These are phyloP conservation scores for Siderastrea siderea DNA, from an alignment of 92 coral and sea anemone species.

Conservation along the genomic window DNA sequence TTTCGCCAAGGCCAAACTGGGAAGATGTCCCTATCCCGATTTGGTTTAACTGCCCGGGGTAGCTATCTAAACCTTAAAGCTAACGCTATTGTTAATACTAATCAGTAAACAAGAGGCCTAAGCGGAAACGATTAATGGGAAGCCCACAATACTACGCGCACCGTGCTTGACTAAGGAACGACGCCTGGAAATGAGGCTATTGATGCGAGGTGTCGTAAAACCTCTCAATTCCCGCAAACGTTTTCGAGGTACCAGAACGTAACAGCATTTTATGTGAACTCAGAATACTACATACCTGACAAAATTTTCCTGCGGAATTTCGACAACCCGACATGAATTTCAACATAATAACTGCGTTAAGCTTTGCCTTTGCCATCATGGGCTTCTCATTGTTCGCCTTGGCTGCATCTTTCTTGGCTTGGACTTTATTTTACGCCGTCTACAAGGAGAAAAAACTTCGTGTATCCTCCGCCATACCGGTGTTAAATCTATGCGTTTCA, in stretches of 20 bases:
- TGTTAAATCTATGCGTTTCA: conserved; percentile 66
- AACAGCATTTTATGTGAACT: no score
- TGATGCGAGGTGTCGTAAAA: no score
- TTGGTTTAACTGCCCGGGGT: no score
- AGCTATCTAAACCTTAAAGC: no score
- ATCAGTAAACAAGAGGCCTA: no score
- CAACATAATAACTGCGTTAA: background rate
- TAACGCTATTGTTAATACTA: no score
- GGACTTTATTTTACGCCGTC: conserved; percentile 73
- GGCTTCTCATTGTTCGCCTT: conserved; percentile 13
- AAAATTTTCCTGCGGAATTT: background rate
- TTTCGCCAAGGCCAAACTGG: no score
- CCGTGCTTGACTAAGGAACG: no score
- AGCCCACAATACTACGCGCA: no score
- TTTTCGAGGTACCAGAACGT: background rate
- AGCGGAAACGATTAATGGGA: no score
- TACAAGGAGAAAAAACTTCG: conserved; percentile 70
- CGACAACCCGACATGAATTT: conserved; percentile 17
- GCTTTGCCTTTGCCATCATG: conserved; percentile 8
- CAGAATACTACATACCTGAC: background rate
- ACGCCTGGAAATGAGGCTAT: no score
- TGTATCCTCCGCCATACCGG: conserved; percentile 68
- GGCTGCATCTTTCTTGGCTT: conserved; percentile 1
- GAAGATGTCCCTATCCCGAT: no score
- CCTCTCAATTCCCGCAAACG: background rate